These are phyloP conservation scores for Semibalanus balanoides DNA, from an alignment of 1,140 invertebrate genomes.

Conservation along the genomic window DNA sequence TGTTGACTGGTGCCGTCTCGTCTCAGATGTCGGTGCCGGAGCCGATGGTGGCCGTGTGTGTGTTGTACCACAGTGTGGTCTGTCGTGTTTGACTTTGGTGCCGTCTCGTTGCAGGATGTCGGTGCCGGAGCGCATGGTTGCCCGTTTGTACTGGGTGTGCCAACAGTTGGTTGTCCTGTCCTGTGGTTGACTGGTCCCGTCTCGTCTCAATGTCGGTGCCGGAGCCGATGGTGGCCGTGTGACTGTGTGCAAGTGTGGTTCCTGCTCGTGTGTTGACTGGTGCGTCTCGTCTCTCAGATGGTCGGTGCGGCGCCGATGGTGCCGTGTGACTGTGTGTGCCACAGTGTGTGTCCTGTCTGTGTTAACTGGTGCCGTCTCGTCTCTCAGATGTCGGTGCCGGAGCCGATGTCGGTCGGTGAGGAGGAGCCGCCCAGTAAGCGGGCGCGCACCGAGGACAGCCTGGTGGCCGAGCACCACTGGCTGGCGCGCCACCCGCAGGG, in stretches of 20 bases:
- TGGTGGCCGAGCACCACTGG: slow-evolving; percentile 77
- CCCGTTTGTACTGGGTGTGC: too few species aligned
- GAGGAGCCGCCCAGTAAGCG: slow-evolving; percentile 82
- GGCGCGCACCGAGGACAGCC: slow-evolving; percentile 74
- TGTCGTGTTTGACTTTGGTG: too few species aligned
- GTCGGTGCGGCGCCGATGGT: slow-evolving; percentile 12
- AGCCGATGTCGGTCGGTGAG: slow-evolving; percentile 29
- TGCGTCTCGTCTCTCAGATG: slow-evolving; percentile 11
- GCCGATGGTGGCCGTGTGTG: slow-evolving; percentile 15
- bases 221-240: slow-evolving; percentile 12
- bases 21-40: slow-evolving; percentile 13
- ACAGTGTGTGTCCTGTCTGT: too few species aligned
- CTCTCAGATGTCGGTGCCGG: slow-evolving; percentile 12
- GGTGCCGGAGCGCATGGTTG: too few species aligned
- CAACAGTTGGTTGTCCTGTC: too few species aligned
- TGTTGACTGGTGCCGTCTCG: too few species aligned
- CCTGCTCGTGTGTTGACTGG: too few species aligned
- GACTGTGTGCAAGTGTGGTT: too few species aligned
- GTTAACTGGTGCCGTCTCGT: neutral
- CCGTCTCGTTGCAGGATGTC: too few species aligned
- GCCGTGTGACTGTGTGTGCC: too few species aligned
- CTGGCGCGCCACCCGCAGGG: slow-evolving; percentile 48
- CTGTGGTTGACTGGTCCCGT: too few species aligned
- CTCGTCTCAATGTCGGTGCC: slow-evolving; percentile 9
- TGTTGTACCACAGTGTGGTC: too few species aligned